These are phyloP conservation scores for Drosophila sordidula DNA, from an alignment of 2,888 invertebrate genomes.

Conservation along the genomic window DNA sequence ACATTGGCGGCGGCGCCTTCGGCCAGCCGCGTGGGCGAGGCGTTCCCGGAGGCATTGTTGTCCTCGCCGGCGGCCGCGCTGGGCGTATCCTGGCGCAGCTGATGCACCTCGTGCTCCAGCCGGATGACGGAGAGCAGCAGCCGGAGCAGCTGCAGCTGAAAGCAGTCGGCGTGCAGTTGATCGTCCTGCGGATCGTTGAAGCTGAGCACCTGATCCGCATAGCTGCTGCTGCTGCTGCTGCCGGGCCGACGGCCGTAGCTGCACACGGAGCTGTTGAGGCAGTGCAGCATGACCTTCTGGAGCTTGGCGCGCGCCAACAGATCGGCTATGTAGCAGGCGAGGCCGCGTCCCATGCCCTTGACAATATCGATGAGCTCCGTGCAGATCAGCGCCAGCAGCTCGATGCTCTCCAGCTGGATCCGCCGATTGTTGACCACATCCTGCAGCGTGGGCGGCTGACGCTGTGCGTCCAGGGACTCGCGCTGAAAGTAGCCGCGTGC, in stretches of 20 bases:
- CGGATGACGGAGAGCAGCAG: constrained; percentile 90
- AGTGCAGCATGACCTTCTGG: constrained; percentile 93
- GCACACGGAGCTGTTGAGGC: constrained; percentile 90
- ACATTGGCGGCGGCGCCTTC: constrained; percentile 84
- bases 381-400: constrained; percentile 90
- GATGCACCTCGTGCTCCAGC: constrained; percentile 90
- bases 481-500: constrained; percentile 89
- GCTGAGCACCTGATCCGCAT: constrained; percentile 90
- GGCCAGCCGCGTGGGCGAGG: constrained; percentile 81
- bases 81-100: constrained; percentile 85
- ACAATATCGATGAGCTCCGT: constrained; percentile 90
- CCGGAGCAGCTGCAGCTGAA: constrained; percentile 89
- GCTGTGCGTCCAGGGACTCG: constrained; percentile 77
- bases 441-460: constrained; percentile 87
- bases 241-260: constrained; percentile 60
- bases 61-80: constrained; percentile 58
- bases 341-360: constrained; percentile 90
- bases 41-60: constrained; percentile 74
- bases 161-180: constrained; percentile 88
- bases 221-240: constrained; percentile 85
- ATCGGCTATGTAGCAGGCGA: constrained; percentile 91
- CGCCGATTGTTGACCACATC: constrained; percentile 91
- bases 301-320: constrained; percentile 91
- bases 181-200: constrained; percentile 90
- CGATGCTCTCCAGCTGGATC: constrained; percentile 91